A percentile compares a stretch with the other conserved stretches of the same genome.
These are phyloP conservation scores for Psittacus erithacus DNA, from an alignment of 2,113 vertebrate genomes.

Conservation along the genomic window DNA sequence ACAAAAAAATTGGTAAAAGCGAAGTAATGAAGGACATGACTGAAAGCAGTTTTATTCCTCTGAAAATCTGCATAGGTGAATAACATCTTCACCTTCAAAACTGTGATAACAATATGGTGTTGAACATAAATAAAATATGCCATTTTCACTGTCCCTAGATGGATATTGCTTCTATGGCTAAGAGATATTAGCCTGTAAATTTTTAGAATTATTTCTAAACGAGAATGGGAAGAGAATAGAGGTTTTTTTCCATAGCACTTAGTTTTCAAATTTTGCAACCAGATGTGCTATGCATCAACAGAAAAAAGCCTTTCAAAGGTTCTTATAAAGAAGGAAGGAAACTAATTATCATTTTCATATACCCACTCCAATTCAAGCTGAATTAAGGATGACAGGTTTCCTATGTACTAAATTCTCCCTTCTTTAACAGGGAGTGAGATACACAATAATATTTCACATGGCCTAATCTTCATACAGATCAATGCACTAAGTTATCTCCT, in stretches of 20 bases:
- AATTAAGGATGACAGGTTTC: not conserved
- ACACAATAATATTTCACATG: not conserved
- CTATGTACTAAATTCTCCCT: not conserved
- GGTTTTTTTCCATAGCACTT: accelerated
- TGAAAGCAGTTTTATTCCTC: accelerated
- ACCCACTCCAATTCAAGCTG: not conserved
- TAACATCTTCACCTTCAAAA: not conserved
- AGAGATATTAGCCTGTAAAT: not conserved
- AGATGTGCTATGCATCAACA: not conserved
- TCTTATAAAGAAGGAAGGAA: not conserved
- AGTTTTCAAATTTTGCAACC: not conserved
- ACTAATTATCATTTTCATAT: not conserved
- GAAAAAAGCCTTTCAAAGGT: not conserved
- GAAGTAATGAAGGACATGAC: not conserved
- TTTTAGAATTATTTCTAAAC: not conserved
- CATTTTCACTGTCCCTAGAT: not conserved
- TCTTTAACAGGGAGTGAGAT: not conserved
- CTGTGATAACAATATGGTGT: not conserved
- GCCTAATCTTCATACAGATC: not conserved
- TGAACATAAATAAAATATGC: not conserved
- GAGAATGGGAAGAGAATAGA: not conserved
- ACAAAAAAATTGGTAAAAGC: not conserved
- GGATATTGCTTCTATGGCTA: not conserved
- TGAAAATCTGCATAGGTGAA: not conserved
- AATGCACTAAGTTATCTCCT: not conserved